A percentile compares a stretch with the other conserved stretches of the same genome.
Evolutionary conservation across 2,888 invertebrate genomes (phyloP).

Genomic region (Parnassius apollo): DNA sequence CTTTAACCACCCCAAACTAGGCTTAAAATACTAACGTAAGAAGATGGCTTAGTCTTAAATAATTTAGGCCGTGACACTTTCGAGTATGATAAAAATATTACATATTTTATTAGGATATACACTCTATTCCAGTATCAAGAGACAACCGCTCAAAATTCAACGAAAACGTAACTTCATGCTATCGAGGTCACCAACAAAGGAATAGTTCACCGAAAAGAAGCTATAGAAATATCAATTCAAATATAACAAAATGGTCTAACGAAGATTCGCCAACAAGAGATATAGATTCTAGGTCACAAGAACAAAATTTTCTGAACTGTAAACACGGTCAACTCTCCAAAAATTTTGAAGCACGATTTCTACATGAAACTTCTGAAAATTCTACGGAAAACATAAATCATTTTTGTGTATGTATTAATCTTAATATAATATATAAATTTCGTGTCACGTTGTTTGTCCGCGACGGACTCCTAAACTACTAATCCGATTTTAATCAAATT

Average conservation of each 20-base stretch:
- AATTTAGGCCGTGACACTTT: too few species aligned
- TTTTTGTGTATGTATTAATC: too few species aligned
- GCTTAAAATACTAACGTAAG: too few species aligned
- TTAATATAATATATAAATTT: too few species aligned
- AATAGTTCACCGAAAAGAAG: not conserved
- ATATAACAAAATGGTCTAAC: not conserved
- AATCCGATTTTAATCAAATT: too few species aligned
- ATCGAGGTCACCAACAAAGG: conserved; percentile 3
- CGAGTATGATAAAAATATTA: too few species aligned
- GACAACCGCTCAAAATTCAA: conserved; percentile 2
- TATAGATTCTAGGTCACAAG: not conserved
- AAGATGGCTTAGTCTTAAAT: too few species aligned
- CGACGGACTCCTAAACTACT: too few species aligned
- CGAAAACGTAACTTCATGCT: conserved; percentile 10
- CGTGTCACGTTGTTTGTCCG: too few species aligned
- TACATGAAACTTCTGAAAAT: not conserved
- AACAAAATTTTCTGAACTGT: not conserved
- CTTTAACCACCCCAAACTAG: too few species aligned
- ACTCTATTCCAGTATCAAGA: conserved; percentile 4
- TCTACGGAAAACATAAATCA: too few species aligned
- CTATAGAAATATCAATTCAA: not conserved
- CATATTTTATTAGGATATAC: too few species aligned
- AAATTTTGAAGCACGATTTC: not conserved
- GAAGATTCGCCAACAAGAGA: not conserved
- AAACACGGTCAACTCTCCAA: not conserved